Evolutionary conservation across 2,888 invertebrate species (phyloP), one percentile per base, ranked within the genome.

Genomic region (Caenorhabditis becei): DNA sequence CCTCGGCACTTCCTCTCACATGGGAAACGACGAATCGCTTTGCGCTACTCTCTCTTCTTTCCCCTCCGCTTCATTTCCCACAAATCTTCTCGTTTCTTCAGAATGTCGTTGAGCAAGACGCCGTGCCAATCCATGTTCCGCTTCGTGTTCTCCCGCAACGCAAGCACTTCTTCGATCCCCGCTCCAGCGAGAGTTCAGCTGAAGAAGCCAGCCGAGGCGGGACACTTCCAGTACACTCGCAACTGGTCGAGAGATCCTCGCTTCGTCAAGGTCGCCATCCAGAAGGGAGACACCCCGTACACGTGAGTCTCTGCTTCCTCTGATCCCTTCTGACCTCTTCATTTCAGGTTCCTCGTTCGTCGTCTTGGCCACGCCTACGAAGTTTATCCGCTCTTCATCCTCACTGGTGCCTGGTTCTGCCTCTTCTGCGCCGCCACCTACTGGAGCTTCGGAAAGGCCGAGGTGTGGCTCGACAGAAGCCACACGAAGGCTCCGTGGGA

Each of bases 391-490:
- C 72, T 89, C n/a, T 67, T 89, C 71, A 49, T 80, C 24, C 79
- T 89, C 47, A 78, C 78, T 56, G 86, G 77, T 7, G 63, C 67
- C 54, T 89, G 88, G 87, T 82, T 83, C 66, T 53, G 69, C 37
- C 70, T 89, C 37, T 88, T 88, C 82, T 58, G 79, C 62, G 56
- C 65, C n/a, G 85, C 84, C 28, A 58, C 58, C n/a, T 88, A 75
- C 56, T 80, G 81, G 81, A 86, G 86, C 65, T 86, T 88, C 66
- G 80, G 83, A 56, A 88, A 87, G 51, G 63, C 84, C 37, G 89
- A 89, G 77, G 80, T 89, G 53, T 89, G 89, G 89, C 78, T 89
- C 14, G 89, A 89, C 80, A 67, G 89, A 81, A 86, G 86, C 59
- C 72, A 87, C 47, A 58, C 65, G 16, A 82, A 56, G 16, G 87